Evolutionary conservation across 1,140 invertebrate genomes (phyloP).

Genomic region (Zaprionus davidi): DNA sequence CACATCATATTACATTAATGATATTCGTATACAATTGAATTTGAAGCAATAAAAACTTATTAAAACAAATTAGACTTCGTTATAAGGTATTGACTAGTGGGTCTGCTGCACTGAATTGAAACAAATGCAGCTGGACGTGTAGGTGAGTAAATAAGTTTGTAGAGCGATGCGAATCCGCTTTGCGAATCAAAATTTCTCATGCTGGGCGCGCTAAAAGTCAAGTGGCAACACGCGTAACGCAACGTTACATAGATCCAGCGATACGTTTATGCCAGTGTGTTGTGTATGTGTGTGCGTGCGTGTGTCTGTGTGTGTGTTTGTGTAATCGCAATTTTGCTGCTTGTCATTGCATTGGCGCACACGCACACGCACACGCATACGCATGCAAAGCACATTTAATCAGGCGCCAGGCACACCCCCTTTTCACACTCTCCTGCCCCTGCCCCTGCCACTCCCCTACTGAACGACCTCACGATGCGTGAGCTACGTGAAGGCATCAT

Average conservation of each 20-base stretch:
- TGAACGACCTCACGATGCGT: constrained; percentile 1
- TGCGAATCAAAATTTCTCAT: constrained; percentile 34
- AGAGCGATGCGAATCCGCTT: not conserved
- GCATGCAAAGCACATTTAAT: constrained; percentile 69
- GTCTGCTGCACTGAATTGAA: too few relatives aligned
- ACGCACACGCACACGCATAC: constrained; percentile 46
- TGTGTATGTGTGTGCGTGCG: constrained; percentile 16
- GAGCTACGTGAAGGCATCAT: constrained; percentile 36
- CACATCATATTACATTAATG: too few relatives aligned
- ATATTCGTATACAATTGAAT: too few relatives aligned
- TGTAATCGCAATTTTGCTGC: constrained; percentile 60
- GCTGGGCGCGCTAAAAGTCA: constrained; percentile 51
- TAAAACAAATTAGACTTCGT: too few relatives aligned
- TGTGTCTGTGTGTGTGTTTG: constrained; percentile 20
- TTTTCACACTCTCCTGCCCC: not conserved
- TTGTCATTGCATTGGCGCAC: constrained; percentile 74
- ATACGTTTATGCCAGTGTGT: constrained; percentile 37
- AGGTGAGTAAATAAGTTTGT: not conserved
- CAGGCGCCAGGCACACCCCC: constrained; percentile 39
- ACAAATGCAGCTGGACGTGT: not conserved
- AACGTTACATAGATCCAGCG: constrained; percentile 50
- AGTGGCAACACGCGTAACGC: constrained; percentile 71
- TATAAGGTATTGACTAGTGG: not conserved
- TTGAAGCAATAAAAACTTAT: too few relatives aligned
- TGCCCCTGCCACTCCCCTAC: not conserved